A percentile compares a stretch with the other conserved stretches of the same genome.
These are phyloP conservation scores for Siniperca undulata DNA, from an alignment of 2,797 vertebrate genomes.

Conservation along the genomic window DNA sequence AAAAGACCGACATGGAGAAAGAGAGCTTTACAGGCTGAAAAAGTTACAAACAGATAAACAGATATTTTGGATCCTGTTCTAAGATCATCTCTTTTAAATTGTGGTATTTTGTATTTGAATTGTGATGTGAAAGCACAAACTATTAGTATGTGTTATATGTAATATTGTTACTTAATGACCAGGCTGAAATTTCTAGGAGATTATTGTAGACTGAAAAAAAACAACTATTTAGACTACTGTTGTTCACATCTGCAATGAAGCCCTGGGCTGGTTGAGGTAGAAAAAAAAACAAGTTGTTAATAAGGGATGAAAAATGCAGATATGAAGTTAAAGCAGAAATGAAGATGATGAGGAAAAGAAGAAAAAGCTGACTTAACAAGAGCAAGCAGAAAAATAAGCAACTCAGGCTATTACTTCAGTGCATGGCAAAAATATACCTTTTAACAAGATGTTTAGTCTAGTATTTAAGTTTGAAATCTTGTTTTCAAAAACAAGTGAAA, in stretches of 20 bases:
- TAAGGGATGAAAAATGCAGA: conserved; percentile 49
- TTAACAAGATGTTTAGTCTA: conserved; percentile 51
- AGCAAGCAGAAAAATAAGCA: conserved; percentile 66
- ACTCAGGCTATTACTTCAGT: conserved; percentile 51
- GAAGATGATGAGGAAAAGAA: conserved; percentile 44
- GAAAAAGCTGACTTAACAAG: conserved; percentile 48
- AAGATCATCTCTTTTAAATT: background rate
- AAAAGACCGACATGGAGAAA: conserved; percentile 33
- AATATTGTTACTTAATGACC: background rate
- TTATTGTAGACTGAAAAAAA: background rate
- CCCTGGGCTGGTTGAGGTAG: conserved; percentile 58
- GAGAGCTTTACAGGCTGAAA: conserved; percentile 23
- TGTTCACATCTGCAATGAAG: conserved; percentile 36
- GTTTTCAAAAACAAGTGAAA: conserved; percentile 50
- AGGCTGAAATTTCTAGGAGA: background rate
- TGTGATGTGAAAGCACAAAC: conserved; percentile 1
- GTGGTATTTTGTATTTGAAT: background rate
- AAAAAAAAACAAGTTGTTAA: conserved; percentile 41
- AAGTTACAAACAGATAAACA: conserved; percentile 17
- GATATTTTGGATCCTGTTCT: conserved; percentile 18
- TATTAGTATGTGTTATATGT: conserved; percentile 12
- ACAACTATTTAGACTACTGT: background rate
- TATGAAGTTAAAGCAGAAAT: conserved; percentile 47
- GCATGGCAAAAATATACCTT: conserved; percentile 53
- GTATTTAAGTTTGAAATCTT: conserved; percentile 62